A percentile compares a stretch with the other conserved stretches of the same genome.
Evolutionary conservation across 2,113 vertebrate species (phyloP).

Genomic region (Gymnocephalus cernua): DNA sequence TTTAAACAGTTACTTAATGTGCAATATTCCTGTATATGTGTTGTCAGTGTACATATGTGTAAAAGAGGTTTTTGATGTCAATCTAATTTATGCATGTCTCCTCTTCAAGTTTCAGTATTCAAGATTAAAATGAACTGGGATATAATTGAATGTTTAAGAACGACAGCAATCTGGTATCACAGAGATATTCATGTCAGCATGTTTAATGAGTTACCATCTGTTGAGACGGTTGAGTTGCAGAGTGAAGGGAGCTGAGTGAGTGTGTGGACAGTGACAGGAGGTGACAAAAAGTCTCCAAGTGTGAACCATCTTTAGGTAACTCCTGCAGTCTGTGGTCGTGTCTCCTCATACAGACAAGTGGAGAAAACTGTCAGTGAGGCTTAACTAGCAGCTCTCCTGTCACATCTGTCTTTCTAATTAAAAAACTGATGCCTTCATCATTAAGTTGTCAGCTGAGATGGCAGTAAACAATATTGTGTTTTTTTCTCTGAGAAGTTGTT

Average conservation of each 20-base stretch:
- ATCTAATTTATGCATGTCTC: not conserved
- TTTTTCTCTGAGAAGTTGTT: not conserved
- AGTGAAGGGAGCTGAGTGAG: constrained; percentile 2
- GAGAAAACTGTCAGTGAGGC: not conserved
- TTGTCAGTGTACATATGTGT: too few relatives aligned
- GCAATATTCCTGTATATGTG: too few relatives aligned
- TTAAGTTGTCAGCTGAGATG: not conserved
- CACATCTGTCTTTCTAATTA: not conserved
- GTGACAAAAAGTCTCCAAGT: not conserved
- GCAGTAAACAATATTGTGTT: not conserved
- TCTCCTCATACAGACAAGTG: not conserved
- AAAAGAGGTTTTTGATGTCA: too few relatives aligned
- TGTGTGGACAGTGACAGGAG: constrained; percentile 22
- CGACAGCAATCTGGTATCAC: not conserved
- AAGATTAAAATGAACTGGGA: not conserved
- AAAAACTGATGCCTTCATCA: not conserved
- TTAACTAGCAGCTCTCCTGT: not conserved
- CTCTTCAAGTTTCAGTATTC: not conserved
- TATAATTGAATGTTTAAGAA: constrained; percentile 15
- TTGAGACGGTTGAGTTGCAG: not conserved
- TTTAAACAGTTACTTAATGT: too few relatives aligned
- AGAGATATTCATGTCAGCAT: constrained; percentile 27
- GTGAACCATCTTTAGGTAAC: not conserved
- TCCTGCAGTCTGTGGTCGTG: not conserved
- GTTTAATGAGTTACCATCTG: constrained; percentile 27